These are phyloP conservation scores for Ochlodes sylvanus DNA, from an alignment of 2,888 invertebrate species.

Conservation along the genomic window DNA sequence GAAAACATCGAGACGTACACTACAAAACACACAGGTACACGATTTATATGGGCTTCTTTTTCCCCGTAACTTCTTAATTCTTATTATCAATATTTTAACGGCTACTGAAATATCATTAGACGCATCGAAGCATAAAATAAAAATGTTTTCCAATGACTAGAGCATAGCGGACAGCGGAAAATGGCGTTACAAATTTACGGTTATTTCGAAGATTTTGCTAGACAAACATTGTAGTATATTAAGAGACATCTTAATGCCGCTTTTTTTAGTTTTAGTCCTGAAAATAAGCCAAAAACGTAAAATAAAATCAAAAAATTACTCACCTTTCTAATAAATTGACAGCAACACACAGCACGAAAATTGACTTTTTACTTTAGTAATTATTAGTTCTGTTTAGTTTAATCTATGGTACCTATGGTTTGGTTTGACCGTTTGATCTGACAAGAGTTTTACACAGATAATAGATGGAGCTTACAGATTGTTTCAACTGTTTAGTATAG, in stretches of 20 bases:
- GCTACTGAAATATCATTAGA: constrained; percentile 30
- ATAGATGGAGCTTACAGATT: constrained; percentile 25
- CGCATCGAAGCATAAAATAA: constrained; percentile 50
- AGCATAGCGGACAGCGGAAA: constrained; percentile 68
- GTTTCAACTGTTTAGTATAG: too few species aligned
- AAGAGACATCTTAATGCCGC: not conserved
- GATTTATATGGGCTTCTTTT: not conserved
- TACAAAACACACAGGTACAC: not conserved
- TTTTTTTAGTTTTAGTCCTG: constrained; percentile 6
- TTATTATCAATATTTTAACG: constrained; percentile 30
- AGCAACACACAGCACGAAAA: constrained; percentile 75
- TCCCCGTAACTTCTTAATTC: not conserved
- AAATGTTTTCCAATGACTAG: constrained; percentile 64
- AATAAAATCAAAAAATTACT: constrained; percentile 61
- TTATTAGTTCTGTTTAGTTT: too few species aligned
- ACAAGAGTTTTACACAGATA: constrained; percentile 32
- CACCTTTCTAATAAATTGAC: constrained; percentile 79
- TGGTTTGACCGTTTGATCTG: not conserved
- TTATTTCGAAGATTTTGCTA: constrained; percentile 48
- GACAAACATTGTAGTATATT: not conserved
- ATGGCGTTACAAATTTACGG: constrained; percentile 76
- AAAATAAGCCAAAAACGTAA: constrained; percentile 40
- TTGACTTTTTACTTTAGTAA: constrained; percentile 70
- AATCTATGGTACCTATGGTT: constrained; percentile 6
- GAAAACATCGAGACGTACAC: constrained; percentile 48